Evolutionary conservation across 2,797 vertebrate genomes (phyloP).

Genomic region (Spinus pinus): DNA sequence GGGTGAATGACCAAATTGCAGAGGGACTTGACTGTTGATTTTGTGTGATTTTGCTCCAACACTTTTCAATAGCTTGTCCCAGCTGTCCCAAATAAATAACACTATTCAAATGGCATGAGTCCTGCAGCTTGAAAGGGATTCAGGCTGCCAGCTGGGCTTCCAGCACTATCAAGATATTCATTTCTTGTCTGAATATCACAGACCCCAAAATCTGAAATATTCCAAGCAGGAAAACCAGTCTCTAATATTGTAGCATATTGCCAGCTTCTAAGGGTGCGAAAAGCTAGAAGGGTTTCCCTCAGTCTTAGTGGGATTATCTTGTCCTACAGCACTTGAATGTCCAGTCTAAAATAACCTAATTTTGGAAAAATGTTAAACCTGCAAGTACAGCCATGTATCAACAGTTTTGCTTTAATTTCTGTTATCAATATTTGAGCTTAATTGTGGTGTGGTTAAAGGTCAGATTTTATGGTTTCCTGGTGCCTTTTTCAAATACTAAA

Average conservation of each 20-base stretch:
- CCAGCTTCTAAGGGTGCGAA: constrained; percentile 8
- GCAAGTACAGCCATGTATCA: constrained; percentile 13
- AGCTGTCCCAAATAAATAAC: not conserved
- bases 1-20: not conserved
- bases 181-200: constrained; percentile 21
- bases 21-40: not conserved
- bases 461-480: constrained; percentile 50
- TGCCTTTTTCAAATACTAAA: constrained; percentile 36
- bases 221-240: constrained; percentile 42
- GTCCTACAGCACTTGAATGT: not conserved
- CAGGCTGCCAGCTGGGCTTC: not conserved
- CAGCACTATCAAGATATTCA: not conserved
- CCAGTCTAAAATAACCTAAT: not conserved
- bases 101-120: not conserved
- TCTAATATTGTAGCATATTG: not conserved
- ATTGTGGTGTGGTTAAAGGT: constrained; percentile 31
- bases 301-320: not conserved
- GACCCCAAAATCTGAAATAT: constrained; percentile 47
- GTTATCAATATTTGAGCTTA: constrained; percentile 53
- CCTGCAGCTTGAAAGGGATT: constrained; percentile 37
- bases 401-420: constrained; percentile 37
- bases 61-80: constrained; percentile 1
- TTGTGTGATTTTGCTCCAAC: constrained; percentile 40
- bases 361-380: constrained; percentile 32
- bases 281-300: not conserved